Evolutionary conservation across 2,797 vertebrate genomes (phyloP).

Genomic region (Fistularia commersonii): DNA sequence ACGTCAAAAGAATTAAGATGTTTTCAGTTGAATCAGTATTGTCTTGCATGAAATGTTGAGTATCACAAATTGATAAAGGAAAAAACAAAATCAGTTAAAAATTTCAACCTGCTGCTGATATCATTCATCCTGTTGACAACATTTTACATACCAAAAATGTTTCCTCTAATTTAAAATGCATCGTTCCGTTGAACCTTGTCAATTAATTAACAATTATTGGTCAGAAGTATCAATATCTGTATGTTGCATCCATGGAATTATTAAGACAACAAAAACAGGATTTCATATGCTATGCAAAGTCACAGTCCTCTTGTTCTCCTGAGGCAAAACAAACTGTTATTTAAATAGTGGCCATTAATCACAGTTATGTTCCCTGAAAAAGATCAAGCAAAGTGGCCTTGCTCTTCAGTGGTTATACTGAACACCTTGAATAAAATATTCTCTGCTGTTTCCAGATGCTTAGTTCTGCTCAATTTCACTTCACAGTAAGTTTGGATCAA

Average conservation of each 20-base stretch:
- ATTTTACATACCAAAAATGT: conserved; percentile 37
- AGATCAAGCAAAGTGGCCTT: conserved; percentile 50
- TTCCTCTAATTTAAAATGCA: conserved; percentile 40
- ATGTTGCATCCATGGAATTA: conserved; percentile 6
- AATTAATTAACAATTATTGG: conserved; percentile 54
- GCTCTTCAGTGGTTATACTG: conserved; percentile 50
- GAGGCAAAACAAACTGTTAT: conserved; percentile 57
- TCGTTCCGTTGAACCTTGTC: conserved; percentile 40
- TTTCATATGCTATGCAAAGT: too few species aligned
- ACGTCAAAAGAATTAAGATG: too few species aligned
- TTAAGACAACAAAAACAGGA: background rate
- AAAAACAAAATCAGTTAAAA: conserved; percentile 47
- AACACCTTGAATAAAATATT: conserved; percentile 60
- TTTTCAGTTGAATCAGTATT: too few species aligned
- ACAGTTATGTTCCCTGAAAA: conserved; percentile 58
- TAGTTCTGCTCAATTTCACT: conserved; percentile 69
- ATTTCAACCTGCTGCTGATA: conserved; percentile 26
- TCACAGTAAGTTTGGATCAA: conserved; percentile 58
- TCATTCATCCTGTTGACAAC: conserved; percentile 46
- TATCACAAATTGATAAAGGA: conserved; percentile 16
- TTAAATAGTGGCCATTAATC: conserved; percentile 71
- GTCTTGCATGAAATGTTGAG: background rate
- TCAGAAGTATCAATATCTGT: conserved; percentile 16
- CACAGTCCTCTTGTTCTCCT: conserved; percentile 36
- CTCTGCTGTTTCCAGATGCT: conserved; percentile 68